Percentiles rank a stretch among this genome's conserved stretches.
phyloP scores from a whole-genome alignment of 2,888 invertebrate species.

The Iphiclides podalirius region DNA sequence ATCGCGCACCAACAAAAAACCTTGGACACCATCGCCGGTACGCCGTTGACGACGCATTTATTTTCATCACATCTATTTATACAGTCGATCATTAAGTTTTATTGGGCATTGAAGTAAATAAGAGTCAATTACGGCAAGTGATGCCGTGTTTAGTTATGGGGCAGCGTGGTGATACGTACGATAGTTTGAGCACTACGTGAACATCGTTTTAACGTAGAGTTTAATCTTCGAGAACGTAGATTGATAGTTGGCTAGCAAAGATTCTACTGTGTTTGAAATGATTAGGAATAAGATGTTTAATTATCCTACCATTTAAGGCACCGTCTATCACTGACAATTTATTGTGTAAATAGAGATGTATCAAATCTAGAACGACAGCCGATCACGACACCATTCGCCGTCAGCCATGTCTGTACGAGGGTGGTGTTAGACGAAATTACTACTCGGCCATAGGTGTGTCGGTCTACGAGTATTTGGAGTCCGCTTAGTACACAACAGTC shows the following conservation, averaged over 20 bases:
- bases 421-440: too few species aligned
- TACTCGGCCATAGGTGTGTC: too few species aligned
- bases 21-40: not conserved
- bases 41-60: not conserved
- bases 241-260: too few species aligned
- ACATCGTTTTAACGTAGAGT: too few species aligned
- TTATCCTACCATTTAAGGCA: too few species aligned
- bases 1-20: conserved; percentile 23
- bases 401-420: too few species aligned
- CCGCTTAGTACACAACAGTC: conserved; percentile 76
- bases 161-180: conserved; percentile 39
- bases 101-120: conserved; percentile 18
- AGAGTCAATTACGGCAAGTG: not conserved
- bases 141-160: not conserved
- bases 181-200: too few species aligned
- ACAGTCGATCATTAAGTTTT: conserved; percentile 20
- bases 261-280: too few species aligned
- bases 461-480: conserved; percentile 48
- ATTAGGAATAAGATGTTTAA: too few species aligned
- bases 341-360: conserved; percentile 30
- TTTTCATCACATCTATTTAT: conserved; percentile 9
- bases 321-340: not conserved
- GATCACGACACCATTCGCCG: too few species aligned
- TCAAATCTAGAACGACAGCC: too few species aligned
- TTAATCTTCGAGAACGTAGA: too few species aligned